Evolutionary conservation across 2,113 vertebrate genomes (phyloP), one percentile per base, ranked within the genome.

Genomic region (Tor tambroides): DNA sequence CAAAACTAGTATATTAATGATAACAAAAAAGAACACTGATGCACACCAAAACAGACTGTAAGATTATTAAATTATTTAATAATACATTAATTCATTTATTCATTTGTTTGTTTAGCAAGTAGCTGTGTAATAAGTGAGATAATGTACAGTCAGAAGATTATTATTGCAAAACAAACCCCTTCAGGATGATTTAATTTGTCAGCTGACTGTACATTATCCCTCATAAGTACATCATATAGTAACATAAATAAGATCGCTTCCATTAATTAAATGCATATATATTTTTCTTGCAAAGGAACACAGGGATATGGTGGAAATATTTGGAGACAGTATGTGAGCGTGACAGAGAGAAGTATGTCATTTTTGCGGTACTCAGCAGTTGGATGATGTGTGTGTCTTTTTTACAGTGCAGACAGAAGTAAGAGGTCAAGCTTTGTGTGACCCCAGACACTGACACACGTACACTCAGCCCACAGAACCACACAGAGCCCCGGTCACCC

Each of bases 371-470:
- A 91, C 88, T 93, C 91, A 92, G 92, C 92, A 89, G 90, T 83
- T 84, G 90, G 89, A 93, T 95, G 92, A 92, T 86, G 91, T 92
- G 77, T 54, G 75, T 88, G 89, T 84, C 86, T 92, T 93, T 92
- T 92, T 93, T 88, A 90, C 89, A 91, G 87, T 91, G 87, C 91
- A 75, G 81, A 90, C 87, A 91, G 90, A 92, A 92, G 92, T 90
- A 91, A 86, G 88, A 93, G 94, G 94, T 95, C 93, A 94, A 7
- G n/a, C 67, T 88, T 85, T 90, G 85, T 80, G 85, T 90, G 90
- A 92, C 93, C 91, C 89, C 41, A 87, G 81, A 89, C 91, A 81
- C 92, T 30, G 35, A 92, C 91, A 93, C 92, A 56, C 51, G 6
- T 7, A 56, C 51, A 88, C 90, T 92, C 87, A 90, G 85, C 90